These are phyloP conservation scores for Teleiodes luculella DNA, from an alignment of 2,888 invertebrate species.

Conservation along the genomic window DNA sequence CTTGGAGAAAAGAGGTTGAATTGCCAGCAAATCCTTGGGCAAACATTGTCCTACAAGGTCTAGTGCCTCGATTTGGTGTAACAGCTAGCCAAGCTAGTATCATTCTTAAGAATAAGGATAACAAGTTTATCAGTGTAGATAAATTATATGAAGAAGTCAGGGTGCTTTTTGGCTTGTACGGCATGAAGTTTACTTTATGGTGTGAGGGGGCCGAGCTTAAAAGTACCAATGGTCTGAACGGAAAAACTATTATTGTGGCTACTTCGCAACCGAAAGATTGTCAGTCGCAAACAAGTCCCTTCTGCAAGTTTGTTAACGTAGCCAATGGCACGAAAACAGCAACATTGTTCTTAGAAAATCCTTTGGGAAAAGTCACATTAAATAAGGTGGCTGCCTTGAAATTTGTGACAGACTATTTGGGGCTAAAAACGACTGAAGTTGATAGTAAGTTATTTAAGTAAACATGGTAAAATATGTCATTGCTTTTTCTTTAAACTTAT, in stretches of 20 bases:
- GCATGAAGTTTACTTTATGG: constrained; percentile 77
- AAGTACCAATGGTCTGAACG: constrained; percentile 56
- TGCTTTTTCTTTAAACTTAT: too few relatives aligned
- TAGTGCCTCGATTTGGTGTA: constrained; percentile 80
- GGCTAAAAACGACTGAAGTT: constrained; percentile 33
- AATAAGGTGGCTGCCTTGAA: constrained; percentile 45
- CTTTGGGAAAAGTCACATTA: constrained; percentile 64
- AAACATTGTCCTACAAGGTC: constrained; percentile 81
- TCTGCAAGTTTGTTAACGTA: constrained; percentile 82
- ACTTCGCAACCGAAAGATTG: constrained; percentile 45
- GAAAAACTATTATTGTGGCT: constrained; percentile 70
- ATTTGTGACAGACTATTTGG: constrained; percentile 51
- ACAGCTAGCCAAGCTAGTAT: constrained; percentile 79
- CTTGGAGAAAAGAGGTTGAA: constrained; percentile 72
- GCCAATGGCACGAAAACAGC: constrained; percentile 71
- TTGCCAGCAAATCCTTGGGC: constrained; percentile 81
- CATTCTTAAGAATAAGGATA: constrained; percentile 82
- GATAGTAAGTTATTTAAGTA: constrained; percentile 40
- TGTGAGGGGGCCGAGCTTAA: constrained; percentile 60
- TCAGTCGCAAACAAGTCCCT: constrained; percentile 56
- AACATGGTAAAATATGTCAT: constrained; percentile 1
- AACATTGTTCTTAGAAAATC: constrained; percentile 84
- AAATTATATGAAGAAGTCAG: constrained; percentile 79
- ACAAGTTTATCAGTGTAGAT: constrained; percentile 70
- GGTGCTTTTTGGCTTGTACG: constrained; percentile 83